Evolutionary conservation across 1,140 invertebrate species (phyloP).

Genomic region (Ceratosolen solmsi): DNA sequence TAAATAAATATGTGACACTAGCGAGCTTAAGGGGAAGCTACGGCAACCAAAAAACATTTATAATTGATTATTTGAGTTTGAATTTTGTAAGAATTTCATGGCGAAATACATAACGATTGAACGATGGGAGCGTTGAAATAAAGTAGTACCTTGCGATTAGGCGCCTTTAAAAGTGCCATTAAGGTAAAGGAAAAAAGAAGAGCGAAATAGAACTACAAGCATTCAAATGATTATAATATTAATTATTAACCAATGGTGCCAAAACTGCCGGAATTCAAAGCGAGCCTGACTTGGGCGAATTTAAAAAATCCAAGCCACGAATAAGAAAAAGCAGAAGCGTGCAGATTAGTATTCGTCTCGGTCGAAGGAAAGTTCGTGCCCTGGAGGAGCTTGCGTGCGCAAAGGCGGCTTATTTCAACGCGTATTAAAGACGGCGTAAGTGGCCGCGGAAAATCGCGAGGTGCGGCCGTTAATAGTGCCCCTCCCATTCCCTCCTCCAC

Average conservation of each 20-base stretch:
- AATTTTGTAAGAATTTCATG: too few relatives aligned
- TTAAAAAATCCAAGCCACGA: neutral
- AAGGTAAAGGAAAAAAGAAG: too few relatives aligned
- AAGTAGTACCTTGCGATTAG: too few relatives aligned
- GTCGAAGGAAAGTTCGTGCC: neutral
- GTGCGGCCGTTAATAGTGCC: neutral
- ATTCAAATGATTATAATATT: too few relatives aligned
- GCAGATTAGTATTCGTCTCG: neutral
- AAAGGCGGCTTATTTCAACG: neutral
- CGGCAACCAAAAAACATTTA: too few relatives aligned
- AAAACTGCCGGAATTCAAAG: neutral
- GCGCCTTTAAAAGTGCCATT: too few relatives aligned
- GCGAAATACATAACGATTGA: too few relatives aligned
- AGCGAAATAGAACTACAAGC: too few relatives aligned
- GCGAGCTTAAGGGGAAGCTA: too few relatives aligned
- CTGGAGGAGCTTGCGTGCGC: neutral
- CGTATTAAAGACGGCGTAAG: neutral
- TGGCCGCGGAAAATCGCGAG: neutral
- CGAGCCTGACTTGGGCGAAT: neutral
- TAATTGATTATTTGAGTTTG: too few relatives aligned
- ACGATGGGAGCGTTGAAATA: too few relatives aligned
- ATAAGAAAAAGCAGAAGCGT: neutral
- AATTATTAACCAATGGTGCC: neutral
- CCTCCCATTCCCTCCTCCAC: neutral
- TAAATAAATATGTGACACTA: too few relatives aligned